Evolutionary conservation across 2,113 vertebrate species (phyloP).

Genomic region (rat (Rattus norvegicus)): DNA sequence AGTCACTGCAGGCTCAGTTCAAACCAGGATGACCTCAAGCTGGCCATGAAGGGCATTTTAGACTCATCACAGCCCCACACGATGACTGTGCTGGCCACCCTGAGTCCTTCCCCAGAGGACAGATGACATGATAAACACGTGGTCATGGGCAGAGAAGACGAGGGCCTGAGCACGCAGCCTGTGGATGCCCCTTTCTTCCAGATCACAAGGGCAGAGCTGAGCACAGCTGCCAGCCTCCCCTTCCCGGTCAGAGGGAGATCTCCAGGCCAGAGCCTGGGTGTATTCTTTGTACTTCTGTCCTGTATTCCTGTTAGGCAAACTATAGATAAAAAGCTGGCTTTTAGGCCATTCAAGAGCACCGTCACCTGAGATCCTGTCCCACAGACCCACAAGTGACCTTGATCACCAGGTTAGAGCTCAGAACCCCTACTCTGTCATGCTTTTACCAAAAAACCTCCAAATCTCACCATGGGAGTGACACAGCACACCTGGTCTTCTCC

Average conservation of each 20-base stretch:
- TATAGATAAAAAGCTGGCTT: neutral
- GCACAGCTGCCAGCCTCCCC: neutral
- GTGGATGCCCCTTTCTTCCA: neutral
- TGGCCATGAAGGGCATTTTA: neutral
- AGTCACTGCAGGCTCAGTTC: neutral
- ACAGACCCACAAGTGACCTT: neutral
- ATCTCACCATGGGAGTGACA: neutral
- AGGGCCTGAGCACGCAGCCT: neutral
- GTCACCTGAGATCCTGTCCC: neutral
- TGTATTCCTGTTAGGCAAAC: neutral
- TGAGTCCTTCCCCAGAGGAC: neutral
- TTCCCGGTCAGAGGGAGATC: too few species aligned
- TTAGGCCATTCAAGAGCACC: neutral
- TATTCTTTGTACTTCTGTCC: neutral
- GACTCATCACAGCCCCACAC: too few species aligned
- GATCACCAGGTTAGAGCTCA: too few species aligned
- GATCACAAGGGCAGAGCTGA: neutral
- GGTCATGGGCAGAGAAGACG: neutral
- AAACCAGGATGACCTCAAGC: neutral
- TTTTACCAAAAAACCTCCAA: neutral
- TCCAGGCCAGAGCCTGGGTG: neutral
- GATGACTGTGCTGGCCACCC: neutral
- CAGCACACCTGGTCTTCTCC: neutral
- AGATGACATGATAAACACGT: neutral
- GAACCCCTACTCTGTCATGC: neutral